phyloP scores from a whole-genome alignment of 2,888 invertebrate genomes.

The Erannis defoliaria region DNA sequence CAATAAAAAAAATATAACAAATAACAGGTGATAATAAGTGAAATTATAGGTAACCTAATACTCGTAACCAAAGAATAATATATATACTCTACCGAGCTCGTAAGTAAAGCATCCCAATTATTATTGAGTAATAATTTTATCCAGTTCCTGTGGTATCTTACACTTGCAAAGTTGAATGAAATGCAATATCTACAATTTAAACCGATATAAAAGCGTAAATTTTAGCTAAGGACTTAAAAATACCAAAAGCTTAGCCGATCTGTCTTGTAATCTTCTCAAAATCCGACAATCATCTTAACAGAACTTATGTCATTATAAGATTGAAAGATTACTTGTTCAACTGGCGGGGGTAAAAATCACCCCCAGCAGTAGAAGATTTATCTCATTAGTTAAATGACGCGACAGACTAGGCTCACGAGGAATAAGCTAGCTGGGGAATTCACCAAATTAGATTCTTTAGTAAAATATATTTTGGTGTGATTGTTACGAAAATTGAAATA shows the following conservation, averaged over 20 bases:
- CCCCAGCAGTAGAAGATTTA: constrained; percentile 72
- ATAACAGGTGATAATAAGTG: no score
- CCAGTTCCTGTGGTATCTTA: no score
- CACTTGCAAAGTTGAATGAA: not conserved
- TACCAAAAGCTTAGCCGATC: constrained; percentile 11
- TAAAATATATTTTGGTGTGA: constrained; percentile 29
- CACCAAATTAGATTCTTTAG: constrained; percentile 40
- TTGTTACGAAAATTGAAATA: constrained; percentile 30
- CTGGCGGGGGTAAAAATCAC: constrained; percentile 72
- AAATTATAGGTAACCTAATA: no score
- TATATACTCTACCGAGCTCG: not conserved
- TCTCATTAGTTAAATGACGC: constrained; percentile 84
- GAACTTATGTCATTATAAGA: constrained; percentile 83
- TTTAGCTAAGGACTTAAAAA: constrained; percentile 5
- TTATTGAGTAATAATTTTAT: not conserved
- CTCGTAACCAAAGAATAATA: no score
- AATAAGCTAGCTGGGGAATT: constrained; percentile 56
- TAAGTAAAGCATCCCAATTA: not conserved
- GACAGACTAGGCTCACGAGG: constrained; percentile 59
- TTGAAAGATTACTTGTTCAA: constrained; percentile 81
- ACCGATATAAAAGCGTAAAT: not conserved
- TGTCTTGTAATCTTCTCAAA: constrained; percentile 35
- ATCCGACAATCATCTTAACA: constrained; percentile 65
- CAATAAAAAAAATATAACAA: no score
- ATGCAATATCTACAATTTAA: not conserved